Evolutionary conservation across 2,888 invertebrate genomes (phyloP), one percentile per base, ranked within the genome.

Genomic region (Drosophila conformis): DNA sequence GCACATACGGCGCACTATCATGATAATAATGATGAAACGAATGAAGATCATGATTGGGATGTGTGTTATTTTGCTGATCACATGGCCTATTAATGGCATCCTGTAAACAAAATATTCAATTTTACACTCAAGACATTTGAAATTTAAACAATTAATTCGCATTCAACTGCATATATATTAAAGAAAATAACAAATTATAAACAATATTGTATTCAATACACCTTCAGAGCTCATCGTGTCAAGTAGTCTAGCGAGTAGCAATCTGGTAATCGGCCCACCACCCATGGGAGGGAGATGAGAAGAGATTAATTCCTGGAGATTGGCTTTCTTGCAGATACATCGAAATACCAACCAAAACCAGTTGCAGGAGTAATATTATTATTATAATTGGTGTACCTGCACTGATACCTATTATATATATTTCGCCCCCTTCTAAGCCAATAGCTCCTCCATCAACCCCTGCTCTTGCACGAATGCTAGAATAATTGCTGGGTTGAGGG

Each of bases 1-100:
- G 68, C 69, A 53, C 29, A 74, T 61, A 65, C 78, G 33, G 40
- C 60, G 46, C 62, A 40, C 36, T 13, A 63, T 54, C 61, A 69
- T 52, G 27, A 63, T 59, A 54, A 66, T 51, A 25, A 60, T 54
- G 11, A 36, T 27, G 11, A 36, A 3, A 7, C 49, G 53, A 59
- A 62, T 42, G 25, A 66, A 46, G 56, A 46, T 35, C 29, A 51
- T 25, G 25, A 46, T 63, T 48, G 42, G 60, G 31, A 4, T 31
- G 54, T 35, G 27, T 35, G 18, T 48, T 38, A 35, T 33, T 33
- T 18, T 11, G 53, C 38, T 51, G 27, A 68, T 68, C 68, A 25
- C 6, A 42, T 31, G 40, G 40, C 66, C 65, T 68, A 68, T 68
- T 42, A 51, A 68, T 52, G 57, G 25, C 67, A 69, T 69, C 68